phyloP scores from a whole-genome alignment of 37 sponge, comb jelly and placozoan species.

The Beroe forskalii region DNA sequence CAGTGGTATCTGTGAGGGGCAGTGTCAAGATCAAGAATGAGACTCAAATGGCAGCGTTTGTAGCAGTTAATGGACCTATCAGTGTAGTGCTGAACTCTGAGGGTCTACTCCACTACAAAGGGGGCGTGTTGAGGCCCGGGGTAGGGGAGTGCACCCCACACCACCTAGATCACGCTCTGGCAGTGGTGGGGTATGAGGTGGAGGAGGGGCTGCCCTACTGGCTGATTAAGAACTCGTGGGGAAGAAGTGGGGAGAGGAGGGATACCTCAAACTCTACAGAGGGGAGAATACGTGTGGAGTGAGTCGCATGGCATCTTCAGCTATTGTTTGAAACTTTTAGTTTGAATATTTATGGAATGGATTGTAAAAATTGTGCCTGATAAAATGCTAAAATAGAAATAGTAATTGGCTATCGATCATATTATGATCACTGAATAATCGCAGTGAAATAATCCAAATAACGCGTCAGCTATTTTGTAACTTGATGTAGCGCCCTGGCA shows the following conservation, averaged over 20 bases:
- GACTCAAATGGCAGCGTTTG: conserved; percentile 12
- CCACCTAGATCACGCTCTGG: conserved; percentile 28
- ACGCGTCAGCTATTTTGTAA: no score
- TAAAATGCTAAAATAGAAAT: no score
- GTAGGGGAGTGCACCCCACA: not conserved
- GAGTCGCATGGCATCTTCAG: conserved; percentile 37
- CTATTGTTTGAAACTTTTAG: conserved; percentile 13
- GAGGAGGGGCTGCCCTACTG: conserved; percentile 69
- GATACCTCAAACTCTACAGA: conserved; percentile 55
- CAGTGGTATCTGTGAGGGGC: not conserved
- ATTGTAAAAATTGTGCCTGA: no score
- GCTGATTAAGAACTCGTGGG: conserved; percentile 72
- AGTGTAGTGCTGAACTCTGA: conserved; percentile 60
- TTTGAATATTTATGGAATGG: no score
- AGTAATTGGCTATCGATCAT: no score
- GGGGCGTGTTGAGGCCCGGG: conserved; percentile 4
- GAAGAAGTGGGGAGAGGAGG: conserved; percentile 51
- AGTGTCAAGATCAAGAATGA: conserved; percentile 49
- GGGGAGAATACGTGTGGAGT: conserved; percentile 37
- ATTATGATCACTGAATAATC: no score
- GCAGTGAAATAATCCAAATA: no score
- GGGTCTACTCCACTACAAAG: conserved; percentile 48
- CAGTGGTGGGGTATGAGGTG: not conserved
- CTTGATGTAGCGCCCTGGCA: no score
- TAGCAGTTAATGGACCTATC: conserved; percentile 50